phyloP scores from a whole-genome alignment of 2,113 vertebrate species.

The Ceyx cyanopectus region DNA sequence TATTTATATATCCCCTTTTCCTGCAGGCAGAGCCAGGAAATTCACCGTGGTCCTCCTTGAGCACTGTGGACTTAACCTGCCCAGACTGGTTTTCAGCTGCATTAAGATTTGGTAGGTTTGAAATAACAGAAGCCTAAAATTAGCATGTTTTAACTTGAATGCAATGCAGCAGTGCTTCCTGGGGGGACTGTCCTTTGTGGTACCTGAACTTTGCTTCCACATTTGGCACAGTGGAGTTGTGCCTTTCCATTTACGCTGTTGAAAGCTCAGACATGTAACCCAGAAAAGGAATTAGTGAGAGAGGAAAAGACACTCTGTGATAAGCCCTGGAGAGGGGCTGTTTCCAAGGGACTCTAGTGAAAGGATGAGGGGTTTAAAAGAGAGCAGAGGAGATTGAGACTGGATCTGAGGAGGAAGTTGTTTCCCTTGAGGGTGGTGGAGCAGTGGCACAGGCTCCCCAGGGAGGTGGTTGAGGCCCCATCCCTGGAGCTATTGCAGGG shows the following conservation, averaged over 20 bases:
- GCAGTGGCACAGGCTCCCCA: no score
- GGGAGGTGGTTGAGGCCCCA: no score
- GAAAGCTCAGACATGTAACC: background rate
- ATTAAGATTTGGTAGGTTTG: background rate
- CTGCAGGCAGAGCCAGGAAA: background rate
- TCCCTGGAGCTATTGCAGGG: no score
- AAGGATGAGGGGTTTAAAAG: no score
- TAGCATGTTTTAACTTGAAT: background rate
- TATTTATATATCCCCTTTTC: background rate
- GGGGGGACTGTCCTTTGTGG: background rate
- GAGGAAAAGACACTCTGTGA: accelerated
- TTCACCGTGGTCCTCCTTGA: background rate
- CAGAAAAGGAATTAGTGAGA: background rate
- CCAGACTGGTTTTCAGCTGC: background rate
- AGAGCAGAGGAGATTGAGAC: no score
- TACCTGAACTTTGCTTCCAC: accelerated
- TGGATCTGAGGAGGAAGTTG: no score
- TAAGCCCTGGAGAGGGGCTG: background rate
- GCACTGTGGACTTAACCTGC: background rate
- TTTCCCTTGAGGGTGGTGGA: no score
- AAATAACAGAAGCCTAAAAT: slow-evolving; percentile 23
- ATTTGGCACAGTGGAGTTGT: background rate
- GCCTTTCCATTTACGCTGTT: background rate
- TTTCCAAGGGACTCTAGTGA: no score
- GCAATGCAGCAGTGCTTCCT: background rate